phyloP scores from a whole-genome alignment of 1,140 invertebrate species.

The Zeugodacus cucurbitae region DNA sequence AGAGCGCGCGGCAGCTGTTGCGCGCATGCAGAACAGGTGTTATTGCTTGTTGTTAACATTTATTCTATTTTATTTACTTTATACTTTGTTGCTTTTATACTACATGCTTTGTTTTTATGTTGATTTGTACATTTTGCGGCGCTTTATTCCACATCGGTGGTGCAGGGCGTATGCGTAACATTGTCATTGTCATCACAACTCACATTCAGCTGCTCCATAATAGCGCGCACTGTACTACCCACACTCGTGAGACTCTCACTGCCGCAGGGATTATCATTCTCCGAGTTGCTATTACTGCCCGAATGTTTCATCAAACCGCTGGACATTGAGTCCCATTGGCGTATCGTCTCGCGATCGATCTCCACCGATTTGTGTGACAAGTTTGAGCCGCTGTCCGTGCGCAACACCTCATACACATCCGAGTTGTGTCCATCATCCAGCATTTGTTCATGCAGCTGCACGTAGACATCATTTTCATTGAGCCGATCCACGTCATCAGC shows the following conservation, averaged over 20 bases:
- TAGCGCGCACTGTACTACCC: slow-evolving; percentile 58
- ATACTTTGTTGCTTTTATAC: neutral
- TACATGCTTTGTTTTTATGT: neutral
- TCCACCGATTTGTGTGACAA: slow-evolving; percentile 71
- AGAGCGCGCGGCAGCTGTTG: no score
- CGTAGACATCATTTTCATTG: slow-evolving; percentile 71
- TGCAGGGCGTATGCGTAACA: slow-evolving; percentile 17
- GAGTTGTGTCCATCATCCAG: neutral
- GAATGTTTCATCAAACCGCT: slow-evolving; percentile 73
- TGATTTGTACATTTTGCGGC: neutral
- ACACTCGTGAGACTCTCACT: slow-evolving; percentile 39
- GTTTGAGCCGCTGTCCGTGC: slow-evolving; percentile 56
- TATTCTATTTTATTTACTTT: neutral
- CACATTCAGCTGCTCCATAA: slow-evolving; percentile 59
- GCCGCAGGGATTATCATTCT: slow-evolving; percentile 44
- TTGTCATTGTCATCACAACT: slow-evolving; percentile 47
- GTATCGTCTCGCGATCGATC: slow-evolving; percentile 84
- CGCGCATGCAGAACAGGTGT: neutral
- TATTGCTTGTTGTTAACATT: neutral
- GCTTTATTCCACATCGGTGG: neutral
- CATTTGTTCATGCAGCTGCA: slow-evolving; percentile 66
- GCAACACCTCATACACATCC: slow-evolving; percentile 64
- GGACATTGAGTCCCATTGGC: slow-evolving; percentile 88
- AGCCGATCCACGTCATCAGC: neutral
- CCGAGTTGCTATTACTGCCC: slow-evolving; percentile 38